These are phyloP conservation scores for Orientallactaga bullata DNA, from an alignment of 2,113 vertebrate genomes.

Conservation along the genomic window DNA sequence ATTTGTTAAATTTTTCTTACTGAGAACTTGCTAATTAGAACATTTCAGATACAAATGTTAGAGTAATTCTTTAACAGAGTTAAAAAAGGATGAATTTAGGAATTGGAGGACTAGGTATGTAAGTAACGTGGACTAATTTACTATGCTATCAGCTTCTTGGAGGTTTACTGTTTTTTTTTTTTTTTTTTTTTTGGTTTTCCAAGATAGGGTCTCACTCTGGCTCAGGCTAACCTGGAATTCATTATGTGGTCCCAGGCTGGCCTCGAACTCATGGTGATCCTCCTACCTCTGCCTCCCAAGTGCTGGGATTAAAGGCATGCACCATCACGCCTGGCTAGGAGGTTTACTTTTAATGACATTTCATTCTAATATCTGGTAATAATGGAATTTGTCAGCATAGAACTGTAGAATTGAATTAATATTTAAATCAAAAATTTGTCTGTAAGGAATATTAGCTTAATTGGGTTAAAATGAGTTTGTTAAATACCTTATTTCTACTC, in stretches of 20 bases:
- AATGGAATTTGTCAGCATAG: conserved; percentile 30
- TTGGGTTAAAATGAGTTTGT: conserved; percentile 46
- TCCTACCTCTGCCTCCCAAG: no score
- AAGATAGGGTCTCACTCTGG: no score
- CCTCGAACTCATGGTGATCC: no score
- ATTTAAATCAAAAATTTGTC: conserved; percentile 48
- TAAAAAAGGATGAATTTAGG: conserved; percentile 21
- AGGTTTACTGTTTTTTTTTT: no score
- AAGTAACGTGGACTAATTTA: neutral
- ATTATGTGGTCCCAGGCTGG: no score
- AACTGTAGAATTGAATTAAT: conserved; percentile 56
- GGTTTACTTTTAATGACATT: conserved; percentile 55
- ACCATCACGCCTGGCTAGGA: no score
- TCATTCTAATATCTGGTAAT: conserved; percentile 44
- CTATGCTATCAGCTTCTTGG: no score
- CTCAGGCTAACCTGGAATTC: no score
- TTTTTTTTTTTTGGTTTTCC: no score
- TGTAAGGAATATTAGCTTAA: conserved; percentile 30
- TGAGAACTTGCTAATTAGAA: neutral
- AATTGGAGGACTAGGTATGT: conserved; percentile 33
- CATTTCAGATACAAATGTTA: neutral
- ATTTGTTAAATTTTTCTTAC: conserved; percentile 25
- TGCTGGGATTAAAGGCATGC: no score
- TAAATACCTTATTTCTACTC: conserved; percentile 47
- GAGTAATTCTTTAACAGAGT: conserved; percentile 19